These are phyloP conservation scores for Cynopterus brachyotis DNA, from an alignment of 2,113 vertebrate species.

Conservation along the genomic window DNA sequence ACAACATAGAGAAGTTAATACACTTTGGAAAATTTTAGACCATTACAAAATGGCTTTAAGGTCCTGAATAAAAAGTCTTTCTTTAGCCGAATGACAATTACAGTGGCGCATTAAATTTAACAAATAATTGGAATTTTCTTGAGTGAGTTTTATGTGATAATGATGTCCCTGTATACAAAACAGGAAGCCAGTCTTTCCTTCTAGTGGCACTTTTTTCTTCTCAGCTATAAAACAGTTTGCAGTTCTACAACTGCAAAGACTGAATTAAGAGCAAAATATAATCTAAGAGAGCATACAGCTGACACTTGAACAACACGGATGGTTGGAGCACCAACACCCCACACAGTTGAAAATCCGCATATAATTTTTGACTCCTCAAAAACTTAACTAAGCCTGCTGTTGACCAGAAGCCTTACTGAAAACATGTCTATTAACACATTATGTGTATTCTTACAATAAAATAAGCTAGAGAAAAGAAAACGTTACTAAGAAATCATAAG, in stretches of 20 bases:
- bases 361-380: not conserved
- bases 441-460: not conserved
- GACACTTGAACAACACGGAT: not conserved
- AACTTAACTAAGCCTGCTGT: not conserved
- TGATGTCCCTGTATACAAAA: not conserved
- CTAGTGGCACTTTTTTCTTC: not conserved
- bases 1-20: slow-evolving; percentile 67
- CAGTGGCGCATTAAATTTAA: slow-evolving; percentile 34
- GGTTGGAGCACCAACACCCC: too few species aligned
- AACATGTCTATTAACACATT: not conserved
- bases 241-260: not conserved
- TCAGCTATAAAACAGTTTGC: not conserved
- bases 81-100: slow-evolving; percentile 49
- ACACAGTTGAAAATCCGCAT: not conserved
- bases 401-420: not conserved
- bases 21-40: slow-evolving; percentile 53
- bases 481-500: not conserved
- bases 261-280: slow-evolving; percentile 1
- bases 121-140: slow-evolving; percentile 21
- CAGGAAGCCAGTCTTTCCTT: not conserved
- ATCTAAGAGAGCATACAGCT: not conserved
- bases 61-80: slow-evolving; percentile 57
- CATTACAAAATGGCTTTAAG: slow-evolving; percentile 39
- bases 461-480: not conserved
- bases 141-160: not conserved